phyloP scores from a whole-genome alignment of 2,797 vertebrate genomes.

The Morelia viridis region DNA sequence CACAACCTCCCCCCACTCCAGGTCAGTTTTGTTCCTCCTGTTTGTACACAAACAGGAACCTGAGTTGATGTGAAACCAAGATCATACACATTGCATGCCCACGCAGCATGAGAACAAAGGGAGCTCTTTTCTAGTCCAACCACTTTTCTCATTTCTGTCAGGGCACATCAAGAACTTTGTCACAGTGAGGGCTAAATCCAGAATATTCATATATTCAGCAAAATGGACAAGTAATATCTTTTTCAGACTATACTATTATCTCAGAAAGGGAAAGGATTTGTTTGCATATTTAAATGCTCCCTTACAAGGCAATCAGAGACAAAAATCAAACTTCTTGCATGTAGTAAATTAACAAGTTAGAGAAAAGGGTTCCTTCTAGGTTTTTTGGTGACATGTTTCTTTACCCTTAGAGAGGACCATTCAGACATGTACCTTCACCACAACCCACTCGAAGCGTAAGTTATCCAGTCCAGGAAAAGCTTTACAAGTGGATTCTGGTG shows the following conservation, averaged over 20 bases:
- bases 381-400: neutral
- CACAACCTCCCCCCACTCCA: neutral
- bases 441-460: neutral
- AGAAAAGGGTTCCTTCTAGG: neutral
- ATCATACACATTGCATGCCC: neutral
- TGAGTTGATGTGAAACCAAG: slow-evolving; percentile 36
- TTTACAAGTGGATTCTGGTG: neutral
- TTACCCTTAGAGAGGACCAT: neutral
- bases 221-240: neutral
- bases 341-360: neutral
- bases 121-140: neutral
- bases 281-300: neutral
- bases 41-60: slow-evolving; percentile 24
- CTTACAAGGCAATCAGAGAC: too few species aligned
- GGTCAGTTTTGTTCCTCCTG: slow-evolving; percentile 15
- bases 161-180: neutral
- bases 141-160: neutral
- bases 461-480: neutral
- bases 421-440: neutral
- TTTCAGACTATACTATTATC: neutral
- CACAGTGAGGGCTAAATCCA: neutral
- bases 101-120: neutral
- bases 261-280: neutral
- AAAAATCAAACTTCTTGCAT: neutral
- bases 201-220: neutral